Percentiles rank a stretch among this genome's conserved stretches.
phyloP scores from a whole-genome alignment of 1,140 invertebrate genomes.

The Diorhabda sublineata region DNA sequence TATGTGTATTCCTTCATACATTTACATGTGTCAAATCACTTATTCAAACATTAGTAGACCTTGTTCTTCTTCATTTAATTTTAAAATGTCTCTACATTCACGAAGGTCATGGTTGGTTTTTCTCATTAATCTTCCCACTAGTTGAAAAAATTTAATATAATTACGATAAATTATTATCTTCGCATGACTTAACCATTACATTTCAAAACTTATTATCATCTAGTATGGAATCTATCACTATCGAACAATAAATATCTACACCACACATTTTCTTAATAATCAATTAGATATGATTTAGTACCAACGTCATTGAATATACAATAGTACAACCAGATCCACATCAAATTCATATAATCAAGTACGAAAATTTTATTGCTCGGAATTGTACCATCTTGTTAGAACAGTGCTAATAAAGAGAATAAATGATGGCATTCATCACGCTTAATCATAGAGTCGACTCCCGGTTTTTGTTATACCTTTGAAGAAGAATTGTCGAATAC shows the following conservation, averaged over 20 bases:
- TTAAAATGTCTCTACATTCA: too few relatives aligned
- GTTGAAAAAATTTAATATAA: too few relatives aligned
- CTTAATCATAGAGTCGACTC: not conserved
- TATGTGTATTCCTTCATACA: too few relatives aligned
- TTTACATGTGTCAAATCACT: too few relatives aligned
- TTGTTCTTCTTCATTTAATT: too few relatives aligned
- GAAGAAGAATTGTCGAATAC: not conserved
- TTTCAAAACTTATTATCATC: too few relatives aligned
- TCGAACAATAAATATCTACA: not conserved
- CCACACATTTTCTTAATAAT: not conserved
- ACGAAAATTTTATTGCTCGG: slow-evolving; percentile 1
- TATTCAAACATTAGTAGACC: too few relatives aligned
- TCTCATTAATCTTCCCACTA: too few relatives aligned
- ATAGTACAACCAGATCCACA: not conserved
- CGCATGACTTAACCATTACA: too few relatives aligned
- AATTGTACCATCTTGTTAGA: not conserved
- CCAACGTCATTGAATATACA: not conserved
- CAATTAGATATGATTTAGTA: slow-evolving; percentile 1
- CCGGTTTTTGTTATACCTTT: not conserved
- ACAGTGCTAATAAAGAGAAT: slow-evolving; percentile 2
- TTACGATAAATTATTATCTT: too few relatives aligned
- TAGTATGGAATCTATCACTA: not conserved
- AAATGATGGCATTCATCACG: slow-evolving; percentile 1
- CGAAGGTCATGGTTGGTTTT: too few relatives aligned
- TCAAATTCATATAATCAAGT: slow-evolving; percentile 3